phyloP scores from a whole-genome alignment of 2,888 invertebrate genomes.

The Ctenicera cuprea region DNA sequence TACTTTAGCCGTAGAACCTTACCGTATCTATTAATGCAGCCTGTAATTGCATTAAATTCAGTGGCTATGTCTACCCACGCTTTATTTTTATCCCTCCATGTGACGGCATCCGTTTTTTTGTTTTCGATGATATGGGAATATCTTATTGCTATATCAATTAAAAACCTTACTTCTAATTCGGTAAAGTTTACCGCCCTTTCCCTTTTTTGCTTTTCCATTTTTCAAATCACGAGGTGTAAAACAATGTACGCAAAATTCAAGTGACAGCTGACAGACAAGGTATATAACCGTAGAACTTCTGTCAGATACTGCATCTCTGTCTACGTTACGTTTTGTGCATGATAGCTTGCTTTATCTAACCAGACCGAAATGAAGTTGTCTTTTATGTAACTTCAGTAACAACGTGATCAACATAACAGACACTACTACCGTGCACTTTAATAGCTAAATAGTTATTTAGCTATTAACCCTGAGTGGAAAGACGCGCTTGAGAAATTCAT shows the following conservation, averaged over 20 bases:
- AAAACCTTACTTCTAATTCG: not conserved
- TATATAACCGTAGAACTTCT: too few relatives aligned
- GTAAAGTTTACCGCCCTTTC: not conserved
- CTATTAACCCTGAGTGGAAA: not conserved
- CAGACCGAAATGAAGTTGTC: not conserved
- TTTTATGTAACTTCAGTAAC: too few relatives aligned
- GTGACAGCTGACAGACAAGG: too few relatives aligned
- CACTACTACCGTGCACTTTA: not conserved
- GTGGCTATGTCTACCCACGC: conserved; percentile 33
- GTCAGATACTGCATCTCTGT: not conserved
- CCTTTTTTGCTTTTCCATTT: not conserved
- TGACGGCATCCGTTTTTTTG: conserved; percentile 40
- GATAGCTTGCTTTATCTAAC: not conserved
- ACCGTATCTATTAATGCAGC: not conserved
- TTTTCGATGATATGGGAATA: conserved; percentile 37
- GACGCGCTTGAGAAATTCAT: not conserved
- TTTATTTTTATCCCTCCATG: conserved; percentile 34
- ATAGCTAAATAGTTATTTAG: not conserved
- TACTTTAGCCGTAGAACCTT: conserved; percentile 24
- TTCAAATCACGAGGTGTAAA: not conserved
- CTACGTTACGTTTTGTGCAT: not conserved
- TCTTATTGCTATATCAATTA: conserved; percentile 19
- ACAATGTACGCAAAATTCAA: conserved; percentile 53
- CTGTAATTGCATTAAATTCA: conserved; percentile 28
- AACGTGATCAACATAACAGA: too few relatives aligned